Evolutionary conservation across 2,888 invertebrate species (phyloP).

Genomic region (Sphinx pinastri): DNA sequence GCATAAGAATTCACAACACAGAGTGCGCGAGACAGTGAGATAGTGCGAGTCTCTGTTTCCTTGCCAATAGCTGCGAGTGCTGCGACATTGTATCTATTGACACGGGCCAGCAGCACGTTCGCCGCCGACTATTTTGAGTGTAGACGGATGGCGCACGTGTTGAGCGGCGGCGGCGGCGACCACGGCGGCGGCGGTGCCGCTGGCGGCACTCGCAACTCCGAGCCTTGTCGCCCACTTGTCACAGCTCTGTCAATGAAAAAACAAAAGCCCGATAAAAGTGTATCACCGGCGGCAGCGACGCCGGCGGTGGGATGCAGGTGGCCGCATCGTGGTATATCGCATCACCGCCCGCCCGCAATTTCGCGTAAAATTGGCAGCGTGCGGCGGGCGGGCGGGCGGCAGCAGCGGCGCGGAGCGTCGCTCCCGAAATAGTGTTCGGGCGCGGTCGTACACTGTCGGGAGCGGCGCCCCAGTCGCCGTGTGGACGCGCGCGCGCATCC

Average conservation of each 20-base stretch:
- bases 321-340: constrained; percentile 73
- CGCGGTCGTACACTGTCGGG: constrained; percentile 78
- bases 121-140: constrained; percentile 71
- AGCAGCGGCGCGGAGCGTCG: constrained; percentile 78
- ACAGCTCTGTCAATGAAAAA: constrained; percentile 58
- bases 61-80: constrained; percentile 71
- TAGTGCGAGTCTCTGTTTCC: constrained; percentile 81
- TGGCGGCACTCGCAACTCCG: constrained; percentile 40
- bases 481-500: constrained; percentile 82
- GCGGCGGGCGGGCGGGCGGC: constrained; percentile 80
- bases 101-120: constrained; percentile 70
- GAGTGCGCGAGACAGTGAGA: constrained; percentile 83
- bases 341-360: constrained; percentile 84
- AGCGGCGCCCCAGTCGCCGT: constrained; percentile 80
- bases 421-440: constrained; percentile 84
- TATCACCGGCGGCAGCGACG: constrained; percentile 48
- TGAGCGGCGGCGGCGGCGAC: constrained; percentile 43
- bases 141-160: constrained; percentile 62
- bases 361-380: constrained; percentile 84
- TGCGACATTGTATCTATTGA: constrained; percentile 82
- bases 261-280: constrained; percentile 51
- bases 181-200: constrained; percentile 36
- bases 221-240: constrained; percentile 38
- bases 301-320: constrained; percentile 59
- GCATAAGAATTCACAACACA: constrained; percentile 84